These are phyloP conservation scores for Cephalophus harveyi DNA, from an alignment of 2,113 vertebrate genomes.

Conservation along the genomic window DNA sequence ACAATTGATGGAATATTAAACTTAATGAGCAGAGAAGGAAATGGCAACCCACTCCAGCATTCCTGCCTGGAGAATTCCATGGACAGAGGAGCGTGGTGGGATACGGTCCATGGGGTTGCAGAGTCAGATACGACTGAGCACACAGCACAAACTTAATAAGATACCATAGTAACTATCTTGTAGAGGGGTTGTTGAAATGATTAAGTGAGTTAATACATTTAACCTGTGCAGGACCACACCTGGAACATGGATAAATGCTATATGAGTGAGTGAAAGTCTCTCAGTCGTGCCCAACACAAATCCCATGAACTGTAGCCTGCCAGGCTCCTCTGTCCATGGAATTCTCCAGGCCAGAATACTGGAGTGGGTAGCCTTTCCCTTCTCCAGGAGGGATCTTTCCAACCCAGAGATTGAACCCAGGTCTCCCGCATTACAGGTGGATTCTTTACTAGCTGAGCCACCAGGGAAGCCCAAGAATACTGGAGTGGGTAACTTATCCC, in stretches of 20 bases:
- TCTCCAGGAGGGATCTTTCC: not conserved
- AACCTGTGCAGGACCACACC: not conserved
- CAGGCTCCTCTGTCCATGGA: not conserved
- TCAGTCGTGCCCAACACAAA: not conserved
- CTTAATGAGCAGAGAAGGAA: not conserved
- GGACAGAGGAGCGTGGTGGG: not conserved
- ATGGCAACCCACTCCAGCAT: not conserved
- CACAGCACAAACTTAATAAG: not conserved
- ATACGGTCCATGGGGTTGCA: rapidly evolving
- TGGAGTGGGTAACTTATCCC: not conserved
- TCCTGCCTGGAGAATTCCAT: not conserved
- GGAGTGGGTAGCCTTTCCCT: not conserved
- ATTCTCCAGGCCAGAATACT: not conserved
- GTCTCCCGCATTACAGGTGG: not conserved
- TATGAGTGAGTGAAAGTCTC: not conserved
- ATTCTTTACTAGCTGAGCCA: not conserved
- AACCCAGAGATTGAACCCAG: not conserved
- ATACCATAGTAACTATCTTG: not conserved
- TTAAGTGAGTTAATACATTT: not conserved
- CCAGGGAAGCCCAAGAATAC: not conserved
- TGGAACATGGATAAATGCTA: not conserved
- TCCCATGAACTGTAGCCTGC: not conserved
- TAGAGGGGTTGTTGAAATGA: not conserved
- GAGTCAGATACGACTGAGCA: not conserved
- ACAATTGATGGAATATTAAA: not conserved